Conservation (phyloP, 2,113 vertebrate genomes). For the Canis aureus region DNA sequence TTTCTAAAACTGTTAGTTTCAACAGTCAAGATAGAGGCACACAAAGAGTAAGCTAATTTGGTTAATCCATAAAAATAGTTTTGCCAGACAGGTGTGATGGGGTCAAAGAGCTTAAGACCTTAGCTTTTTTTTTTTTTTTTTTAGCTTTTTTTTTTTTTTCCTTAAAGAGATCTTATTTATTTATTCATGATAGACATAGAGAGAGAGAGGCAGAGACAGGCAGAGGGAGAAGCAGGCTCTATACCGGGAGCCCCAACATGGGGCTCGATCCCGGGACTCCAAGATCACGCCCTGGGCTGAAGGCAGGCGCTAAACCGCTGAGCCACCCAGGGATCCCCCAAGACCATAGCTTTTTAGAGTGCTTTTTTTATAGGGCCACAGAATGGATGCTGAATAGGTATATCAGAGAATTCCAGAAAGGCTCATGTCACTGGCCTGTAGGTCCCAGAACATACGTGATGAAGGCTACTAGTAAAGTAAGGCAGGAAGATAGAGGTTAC, state of each 20-base stretch:
- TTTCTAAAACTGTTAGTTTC: not conserved
- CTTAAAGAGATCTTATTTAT: too few relatives aligned
- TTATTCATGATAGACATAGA: too few relatives aligned
- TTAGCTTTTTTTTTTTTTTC: not conserved
- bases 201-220: too few relatives aligned
- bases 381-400: not conserved
- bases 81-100: not conserved
- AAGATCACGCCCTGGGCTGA: too few relatives aligned
- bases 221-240: too few relatives aligned
- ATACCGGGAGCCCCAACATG: too few relatives aligned
- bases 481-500: not conserved
- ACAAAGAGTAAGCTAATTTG: not conserved
- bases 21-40: not conserved
- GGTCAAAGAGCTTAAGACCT: not conserved
- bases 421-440: not conserved
- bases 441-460: not conserved
- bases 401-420: slow-evolving; percentile 29
- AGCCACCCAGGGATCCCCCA: not conserved
- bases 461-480: not conserved
- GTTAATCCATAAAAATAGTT: not conserved
- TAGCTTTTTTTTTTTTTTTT: not conserved
- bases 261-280: too few relatives aligned
- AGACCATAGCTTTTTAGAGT: not conserved
- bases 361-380: not conserved
- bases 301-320: too few relatives aligned